Conservation (phyloP, 2,113 vertebrate species). For the Hemiscyllium ocellatum region DNA sequence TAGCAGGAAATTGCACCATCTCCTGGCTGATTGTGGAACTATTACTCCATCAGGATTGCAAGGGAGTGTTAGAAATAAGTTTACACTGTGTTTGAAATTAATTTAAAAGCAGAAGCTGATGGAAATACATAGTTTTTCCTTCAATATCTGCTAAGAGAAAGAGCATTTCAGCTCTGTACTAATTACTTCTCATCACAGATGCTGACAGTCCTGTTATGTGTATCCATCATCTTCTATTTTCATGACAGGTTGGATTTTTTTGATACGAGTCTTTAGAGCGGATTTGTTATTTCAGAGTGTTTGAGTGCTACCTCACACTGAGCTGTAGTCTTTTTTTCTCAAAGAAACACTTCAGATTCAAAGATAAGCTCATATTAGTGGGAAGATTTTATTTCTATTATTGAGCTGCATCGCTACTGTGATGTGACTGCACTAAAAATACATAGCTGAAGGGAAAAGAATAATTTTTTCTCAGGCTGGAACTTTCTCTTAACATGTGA, state of each 20-base stretch:
- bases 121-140: neutral
- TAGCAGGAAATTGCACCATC: neutral
- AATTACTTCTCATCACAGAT: neutral
- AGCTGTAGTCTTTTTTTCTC: neutral
- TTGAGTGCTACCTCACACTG: neutral
- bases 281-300: neutral
- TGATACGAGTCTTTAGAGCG: neutral
- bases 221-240: neutral
- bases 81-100: neutral
- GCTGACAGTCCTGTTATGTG: too few species aligned
- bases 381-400: neutral
- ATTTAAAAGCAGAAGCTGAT: neutral
- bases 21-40: conserved; percentile 1
- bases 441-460: neutral
- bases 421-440: neutral
- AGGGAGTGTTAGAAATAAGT: neutral
- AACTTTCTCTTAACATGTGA: neutral
- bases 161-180: neutral
- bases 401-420: neutral
- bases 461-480: neutral
- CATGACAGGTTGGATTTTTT: neutral
- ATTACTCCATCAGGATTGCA: neutral
- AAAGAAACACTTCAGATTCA: neutral
- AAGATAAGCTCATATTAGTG: neutral
- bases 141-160: neutral